Evolutionary conservation across 2,797 vertebrate species (phyloP), one percentile per base, ranked within the genome.

Genomic region (Acipenser transmontanus): DNA sequence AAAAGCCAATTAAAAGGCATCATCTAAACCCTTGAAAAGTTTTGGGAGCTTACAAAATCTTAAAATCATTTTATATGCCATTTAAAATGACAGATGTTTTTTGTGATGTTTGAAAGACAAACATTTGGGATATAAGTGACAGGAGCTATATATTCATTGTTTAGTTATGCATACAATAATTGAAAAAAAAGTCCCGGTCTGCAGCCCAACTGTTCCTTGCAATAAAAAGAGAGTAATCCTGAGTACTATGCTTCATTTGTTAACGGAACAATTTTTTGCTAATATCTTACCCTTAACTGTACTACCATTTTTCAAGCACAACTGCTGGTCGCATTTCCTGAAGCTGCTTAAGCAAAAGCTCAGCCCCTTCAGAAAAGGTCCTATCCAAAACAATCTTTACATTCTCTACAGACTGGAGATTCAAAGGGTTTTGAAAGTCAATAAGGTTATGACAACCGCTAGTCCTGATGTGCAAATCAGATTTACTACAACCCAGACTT

Each of bases 241-340:
- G 81, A 87, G 80, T 79, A 76, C 80, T 76, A 85, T 80, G 72
- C 71, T 64, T 34, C 4, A 34, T 34, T 70, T 13, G 20, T 77
- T 80, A 74, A 82, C 76, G 74, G 79, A 68, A 76, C 80, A 71
- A 71, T 68, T 71, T 34, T 34, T 50, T 76, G 82, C 82, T 81
- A 87, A 85, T 79, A 88, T 68, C 66, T 70, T 51, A 74, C 69
- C 71, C 63, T 85, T 85, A 82, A 51, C 88, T 89, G 72, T 85
- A 82, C n/a, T 13, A 62, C 66, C 86, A 89, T 80, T 88, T 93
- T 68, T 88, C 86, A 76, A 99, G 81, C 61, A 88, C 84, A 73
- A 99, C 88, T 0, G 88, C 85, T 66, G 96, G 95, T 77, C 86
- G 89, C 93, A 97, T 94, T 79, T 95, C 93, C 85, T 99, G 95